Evolutionary conservation across 2,888 invertebrate species (phyloP).

Genomic region (Opisthograptis luteolata): DNA sequence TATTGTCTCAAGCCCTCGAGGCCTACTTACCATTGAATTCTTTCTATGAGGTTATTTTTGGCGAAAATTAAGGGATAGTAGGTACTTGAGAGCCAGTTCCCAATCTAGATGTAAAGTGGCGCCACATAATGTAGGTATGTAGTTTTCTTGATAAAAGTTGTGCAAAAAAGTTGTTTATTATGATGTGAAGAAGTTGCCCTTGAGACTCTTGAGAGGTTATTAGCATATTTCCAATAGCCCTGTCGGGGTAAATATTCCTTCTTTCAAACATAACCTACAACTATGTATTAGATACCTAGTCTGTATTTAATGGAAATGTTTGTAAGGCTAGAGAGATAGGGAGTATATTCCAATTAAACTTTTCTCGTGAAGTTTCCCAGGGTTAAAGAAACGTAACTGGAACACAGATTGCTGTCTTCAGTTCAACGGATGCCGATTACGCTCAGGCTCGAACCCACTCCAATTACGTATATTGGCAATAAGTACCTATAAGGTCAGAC

Average conservation of each 20-base stretch:
- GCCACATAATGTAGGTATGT: too few species aligned
- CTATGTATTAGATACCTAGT: neutral
- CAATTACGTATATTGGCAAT: neutral
- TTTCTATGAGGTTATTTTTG: neutral
- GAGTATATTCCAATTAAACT: slow-evolving; percentile 73
- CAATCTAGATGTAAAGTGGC: too few species aligned
- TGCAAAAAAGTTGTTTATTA: too few species aligned
- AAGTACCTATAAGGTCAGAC: too few species aligned
- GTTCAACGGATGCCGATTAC: slow-evolving; percentile 12
- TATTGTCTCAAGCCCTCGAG: slow-evolving; percentile 1
- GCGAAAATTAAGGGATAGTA: neutral
- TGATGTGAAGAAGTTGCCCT: too few species aligned
- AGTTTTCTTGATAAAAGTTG: too few species aligned
- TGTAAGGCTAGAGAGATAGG: slow-evolving; percentile 7
- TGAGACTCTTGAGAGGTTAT: too few species aligned
- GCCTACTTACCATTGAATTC: neutral
- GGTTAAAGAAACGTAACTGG: slow-evolving; percentile 40
- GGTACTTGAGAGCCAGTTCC: too few species aligned
- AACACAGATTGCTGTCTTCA: slow-evolving; percentile 25
- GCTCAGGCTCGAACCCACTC: slow-evolving; percentile 12
- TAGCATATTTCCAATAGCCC: too few species aligned
- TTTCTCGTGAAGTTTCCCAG: slow-evolving; percentile 57
- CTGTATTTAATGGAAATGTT: slow-evolving; percentile 2
- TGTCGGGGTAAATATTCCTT: too few species aligned
- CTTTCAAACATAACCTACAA: too few species aligned